A percentile compares a stretch with the other conserved stretches of the same genome.
These are phyloP conservation scores for Bombus pyrosoma DNA, from an alignment of 1,140 invertebrate species.

Conservation along the genomic window DNA sequence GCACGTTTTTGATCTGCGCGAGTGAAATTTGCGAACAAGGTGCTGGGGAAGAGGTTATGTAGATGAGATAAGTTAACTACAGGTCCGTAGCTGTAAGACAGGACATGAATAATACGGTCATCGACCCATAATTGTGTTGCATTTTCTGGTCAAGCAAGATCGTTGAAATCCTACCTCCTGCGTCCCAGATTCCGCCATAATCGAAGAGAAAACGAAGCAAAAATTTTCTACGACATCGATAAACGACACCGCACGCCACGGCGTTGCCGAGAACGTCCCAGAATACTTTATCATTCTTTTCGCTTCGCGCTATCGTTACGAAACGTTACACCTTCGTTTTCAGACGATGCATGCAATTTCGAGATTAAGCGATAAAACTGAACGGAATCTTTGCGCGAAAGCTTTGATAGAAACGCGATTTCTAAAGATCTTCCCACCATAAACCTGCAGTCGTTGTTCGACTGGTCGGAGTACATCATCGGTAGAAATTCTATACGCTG, in stretches of 20 bases:
- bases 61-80: conserved; percentile 77
- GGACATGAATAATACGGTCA: conserved; percentile 75
- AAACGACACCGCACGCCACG: not conserved
- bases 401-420: not conserved
- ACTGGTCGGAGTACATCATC: conserved; percentile 59
- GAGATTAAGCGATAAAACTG: not conserved
- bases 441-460: conserved; percentile 60
- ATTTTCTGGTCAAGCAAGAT: conserved; percentile 73
- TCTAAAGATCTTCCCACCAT: conserved; percentile 2
- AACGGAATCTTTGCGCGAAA: not conserved
- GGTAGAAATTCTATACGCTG: conserved; percentile 63
- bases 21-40: conserved; percentile 56
- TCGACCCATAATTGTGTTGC: conserved; percentile 77
- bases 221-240: conserved; percentile 26
- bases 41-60: conserved; percentile 69
- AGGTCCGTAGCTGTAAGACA: conserved; percentile 69
- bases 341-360: not conserved
- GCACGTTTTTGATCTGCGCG: conserved; percentile 44
- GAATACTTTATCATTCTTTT: not conserved
- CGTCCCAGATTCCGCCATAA: conserved; percentile 66
- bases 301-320: no score
- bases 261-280: not conserved
- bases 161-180: conserved; percentile 62
- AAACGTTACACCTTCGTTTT: not conserved
- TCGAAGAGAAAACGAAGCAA: conserved; percentile 47